phyloP scores from a whole-genome alignment of 2,113 vertebrate genomes.

The Eurystomus gularis region DNA sequence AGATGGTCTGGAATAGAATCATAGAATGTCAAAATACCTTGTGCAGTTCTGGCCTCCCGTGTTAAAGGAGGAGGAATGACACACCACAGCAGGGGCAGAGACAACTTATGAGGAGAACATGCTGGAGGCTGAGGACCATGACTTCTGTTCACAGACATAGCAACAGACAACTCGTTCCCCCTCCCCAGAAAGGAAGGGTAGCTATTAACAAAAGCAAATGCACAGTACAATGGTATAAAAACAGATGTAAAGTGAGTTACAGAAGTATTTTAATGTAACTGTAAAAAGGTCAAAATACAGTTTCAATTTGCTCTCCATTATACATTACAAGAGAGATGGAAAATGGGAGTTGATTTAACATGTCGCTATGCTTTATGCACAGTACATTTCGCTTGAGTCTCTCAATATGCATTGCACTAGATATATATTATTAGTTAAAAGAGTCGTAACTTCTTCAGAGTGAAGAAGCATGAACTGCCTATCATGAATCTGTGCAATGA shows the following conservation, averaged over 20 bases:
- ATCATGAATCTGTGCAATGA: neutral
- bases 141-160: neutral
- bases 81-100: neutral
- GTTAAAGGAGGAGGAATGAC: neutral
- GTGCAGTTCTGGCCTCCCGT: neutral
- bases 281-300: neutral
- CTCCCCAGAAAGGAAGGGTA: neutral
- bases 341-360: neutral
- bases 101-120: neutral
- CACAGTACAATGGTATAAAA: neutral
- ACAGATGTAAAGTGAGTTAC: neutral
- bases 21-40: neutral
- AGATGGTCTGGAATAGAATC: no score
- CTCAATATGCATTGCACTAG: neutral
- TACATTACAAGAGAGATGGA: neutral
- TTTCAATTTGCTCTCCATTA: neutral
- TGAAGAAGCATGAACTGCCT: neutral
- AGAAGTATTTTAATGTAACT: neutral
- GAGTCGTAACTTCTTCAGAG: neutral
- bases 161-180: fast-evolving
- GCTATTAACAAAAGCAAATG: neutral
- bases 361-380: neutral
- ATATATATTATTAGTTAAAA: conserved; percentile 5
- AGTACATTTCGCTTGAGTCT: neutral
- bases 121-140: neutral